A percentile compares a stretch with the other conserved stretches of the same genome.
Evolutionary conservation across 2,888 invertebrate species (phyloP).

Genomic region (Philopedon plagiatum): DNA sequence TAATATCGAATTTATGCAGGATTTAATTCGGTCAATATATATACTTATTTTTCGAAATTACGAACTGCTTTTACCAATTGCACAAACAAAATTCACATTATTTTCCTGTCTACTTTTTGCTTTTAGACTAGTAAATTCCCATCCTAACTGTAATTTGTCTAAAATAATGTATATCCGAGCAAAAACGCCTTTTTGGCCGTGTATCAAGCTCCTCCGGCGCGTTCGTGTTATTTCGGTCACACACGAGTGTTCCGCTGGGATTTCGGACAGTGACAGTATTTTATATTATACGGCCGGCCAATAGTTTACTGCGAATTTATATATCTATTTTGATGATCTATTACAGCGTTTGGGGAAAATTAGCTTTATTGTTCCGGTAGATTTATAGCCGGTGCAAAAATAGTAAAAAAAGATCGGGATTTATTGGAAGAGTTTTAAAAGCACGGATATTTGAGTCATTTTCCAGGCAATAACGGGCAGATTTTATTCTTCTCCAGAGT

Average conservation of each 20-base stretch:
- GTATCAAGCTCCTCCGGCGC: conserved; percentile 45
- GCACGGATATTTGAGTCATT: neutral
- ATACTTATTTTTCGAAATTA: neutral
- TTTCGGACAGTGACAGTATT: conserved; percentile 61
- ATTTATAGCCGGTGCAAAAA: conserved; percentile 33
- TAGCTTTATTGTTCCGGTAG: conserved; percentile 45
- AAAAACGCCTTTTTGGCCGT: conserved; percentile 46
- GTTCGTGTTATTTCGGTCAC: conserved; percentile 54
- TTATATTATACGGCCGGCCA: conserved; percentile 63
- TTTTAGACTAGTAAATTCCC: conserved; percentile 15
- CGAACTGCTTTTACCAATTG: neutral
- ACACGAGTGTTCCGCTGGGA: conserved; percentile 56
- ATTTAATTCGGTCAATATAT: too few species aligned
- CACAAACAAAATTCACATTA: conserved; percentile 5
- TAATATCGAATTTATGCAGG: too few species aligned
- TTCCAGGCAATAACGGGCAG: too few species aligned
- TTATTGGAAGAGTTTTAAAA: conserved; percentile 10
- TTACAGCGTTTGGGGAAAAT: conserved; percentile 51
- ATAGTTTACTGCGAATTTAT: conserved; percentile 66
- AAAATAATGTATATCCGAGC: conserved; percentile 44
- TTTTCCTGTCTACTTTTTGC: conserved; percentile 16
- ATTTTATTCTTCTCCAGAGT: too few species aligned
- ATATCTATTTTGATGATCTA: conserved; percentile 66
- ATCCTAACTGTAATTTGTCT: conserved; percentile 44
- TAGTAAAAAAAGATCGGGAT: conserved; percentile 5